Base-by-base conservation (phyloP, 2,888 invertebrate genomes). In the Didymodactylos carnosus region DNA sequence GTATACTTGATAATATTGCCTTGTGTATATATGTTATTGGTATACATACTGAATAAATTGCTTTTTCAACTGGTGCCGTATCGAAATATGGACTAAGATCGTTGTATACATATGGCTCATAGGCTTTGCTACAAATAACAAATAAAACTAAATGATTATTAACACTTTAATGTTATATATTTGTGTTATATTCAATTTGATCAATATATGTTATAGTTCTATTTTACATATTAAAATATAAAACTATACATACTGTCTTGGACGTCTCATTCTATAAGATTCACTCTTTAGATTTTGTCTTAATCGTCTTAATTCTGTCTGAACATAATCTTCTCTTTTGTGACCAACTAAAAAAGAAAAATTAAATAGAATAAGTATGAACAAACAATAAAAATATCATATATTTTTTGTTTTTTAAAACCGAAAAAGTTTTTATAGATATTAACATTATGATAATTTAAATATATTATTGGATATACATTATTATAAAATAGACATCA, bases 71-170 rank as follows among this genome's bases (percentile, higher is more conserved):
- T 8, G 40, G 35, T 25, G 25, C 25, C 8, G 43, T 49, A 69
- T 74, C 71, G 41, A 53, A 74, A 46, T 74, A 74, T 7, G 74
- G 74, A 27, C 69, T 53, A 27, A 74, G 41, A 46, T 74, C 74
- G 53, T 74, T 74, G 16, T 53, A 74, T 41, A 74, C 62, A 69
- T 46, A 74, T 19, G 74, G 74, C 23, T 39, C 69, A 27, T 74
- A 62, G 16, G 51, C 71, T 74, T 72, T 53, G 35, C 74, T 74
- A 40, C 2, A 62, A 29, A 62, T n/a, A 62, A 0, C 29, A n/a
- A n/a, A n/a, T n/a, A n/a, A n/a, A n/a, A n/a, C n/a, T n/a, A n/a
- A n/a, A n/a, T n/a, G n/a, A n/a, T n/a, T n/a, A n/a, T n/a, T n/a
- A n/a, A n/a, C n/a, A n/a, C n/a, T n/a, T n/a, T n/a, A n/a, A n/a